Base-by-base conservation (phyloP, 2,113 vertebrate species). In the Serinus canaria region DNA sequence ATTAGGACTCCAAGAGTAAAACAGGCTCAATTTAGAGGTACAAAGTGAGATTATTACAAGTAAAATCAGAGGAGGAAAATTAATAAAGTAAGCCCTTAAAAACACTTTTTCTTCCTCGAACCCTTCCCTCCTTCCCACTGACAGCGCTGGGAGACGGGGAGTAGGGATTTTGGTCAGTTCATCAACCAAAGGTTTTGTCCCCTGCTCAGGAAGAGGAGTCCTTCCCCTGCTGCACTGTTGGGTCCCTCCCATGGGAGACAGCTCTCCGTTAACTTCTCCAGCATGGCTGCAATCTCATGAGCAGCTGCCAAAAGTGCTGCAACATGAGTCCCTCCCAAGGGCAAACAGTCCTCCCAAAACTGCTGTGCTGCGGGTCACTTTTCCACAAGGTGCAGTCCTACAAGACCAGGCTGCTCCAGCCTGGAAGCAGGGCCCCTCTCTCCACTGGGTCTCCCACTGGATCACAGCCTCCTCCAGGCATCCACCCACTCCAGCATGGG, bases 401-500 rank as follows among this genome's bases (percentile, higher is more conserved):
- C 35, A 60, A 60, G n/a, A 21, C 7, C n/a, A 76, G n/a, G 73
- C 15, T 31, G n/a, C 44, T 39, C 44, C n/a, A 31, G n/a, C 21
- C 44, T 49, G 44, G 28, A 7, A 76, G n/a, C 12, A 55, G 21
- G 21, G 13, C 21, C 12, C 21, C 4, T 39, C n/a, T 60, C 74
- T 39, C 28, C 20, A 5, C 15, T 0, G 11, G 20, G 7, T 31
- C 21, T 49, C 4, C n/a, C 56, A 19, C 7, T 11, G 43, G 20
- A 23, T 37, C 55, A 49, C 20, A 76, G 43, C n/a, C 9, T 9
- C n/a, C 21, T 76, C n/a, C 73, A 24, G 56, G 3, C 22, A 77
- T 11, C 25, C 58, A 20, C 28, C 28, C 1, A 1, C 22, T 25
- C 44, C 0, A 0, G 35, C 12, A 5, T 2, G 7, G 13, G 21